A percentile compares a stretch with the other conserved stretches of the same genome.
phyloP scores from a whole-genome alignment of 2,113 vertebrate species.

The Protomyctophum bolini region DNA sequence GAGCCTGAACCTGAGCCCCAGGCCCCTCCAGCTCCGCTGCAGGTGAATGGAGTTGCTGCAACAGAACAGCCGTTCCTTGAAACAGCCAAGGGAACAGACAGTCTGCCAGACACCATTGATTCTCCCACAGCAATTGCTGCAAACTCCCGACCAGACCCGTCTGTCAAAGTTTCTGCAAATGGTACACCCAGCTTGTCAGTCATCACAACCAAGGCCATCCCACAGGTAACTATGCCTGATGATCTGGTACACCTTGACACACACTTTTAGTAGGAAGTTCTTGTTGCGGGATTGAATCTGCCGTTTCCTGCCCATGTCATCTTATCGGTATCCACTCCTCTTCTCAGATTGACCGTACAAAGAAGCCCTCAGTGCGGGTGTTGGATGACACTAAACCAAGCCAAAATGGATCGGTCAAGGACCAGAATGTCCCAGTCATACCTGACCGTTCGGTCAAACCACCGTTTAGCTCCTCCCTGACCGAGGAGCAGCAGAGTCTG shows the following conservation, averaged over 20 bases:
- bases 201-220: slow-evolving; percentile 76
- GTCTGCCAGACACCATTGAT: slow-evolving; percentile 58
- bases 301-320: not conserved
- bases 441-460: slow-evolving; percentile 91
- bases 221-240: slow-evolving; percentile 80
- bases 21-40: slow-evolving; percentile 55
- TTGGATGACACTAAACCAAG: slow-evolving; percentile 70
- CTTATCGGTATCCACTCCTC: not conserved
- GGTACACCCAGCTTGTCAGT: slow-evolving; percentile 63
- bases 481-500: slow-evolving; percentile 84
- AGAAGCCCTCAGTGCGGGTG: slow-evolving; percentile 84
- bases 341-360: slow-evolving; percentile 89
- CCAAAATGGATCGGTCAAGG: slow-evolving; percentile 66
- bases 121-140: slow-evolving; percentile 38
- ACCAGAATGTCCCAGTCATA: slow-evolving; percentile 76
- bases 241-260: not conserved
- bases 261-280: not conserved
- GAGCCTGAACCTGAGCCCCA: slow-evolving; percentile 63
- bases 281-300: no score
- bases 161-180: slow-evolving; percentile 34
- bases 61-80: slow-evolving; percentile 59
- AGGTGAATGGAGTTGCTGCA: slow-evolving; percentile 66
- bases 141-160: slow-evolving; percentile 52
- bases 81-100: slow-evolving; percentile 47
- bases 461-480: slow-evolving; percentile 52